A percentile compares a stretch with the other conserved stretches of the same genome.
Evolutionary conservation across 2,113 vertebrate genomes (phyloP).

Genomic region (Brachyistius frenatus): DNA sequence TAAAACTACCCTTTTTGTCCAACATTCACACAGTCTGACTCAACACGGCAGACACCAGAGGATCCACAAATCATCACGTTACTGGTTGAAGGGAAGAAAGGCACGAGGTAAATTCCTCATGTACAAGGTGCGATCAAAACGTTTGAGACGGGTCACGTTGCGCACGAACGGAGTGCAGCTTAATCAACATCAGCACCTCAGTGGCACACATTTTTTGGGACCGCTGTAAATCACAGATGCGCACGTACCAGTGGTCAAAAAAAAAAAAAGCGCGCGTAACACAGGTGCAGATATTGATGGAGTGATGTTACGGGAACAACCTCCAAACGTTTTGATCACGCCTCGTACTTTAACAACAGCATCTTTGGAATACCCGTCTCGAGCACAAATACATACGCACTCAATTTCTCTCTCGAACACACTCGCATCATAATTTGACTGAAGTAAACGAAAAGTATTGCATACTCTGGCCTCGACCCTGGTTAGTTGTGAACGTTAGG

Average conservation of each 20-base stretch:
- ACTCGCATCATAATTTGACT: neutral
- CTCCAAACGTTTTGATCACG: too few species aligned
- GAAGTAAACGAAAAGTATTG: slow-evolving; percentile 7
- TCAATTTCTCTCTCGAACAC: neutral
- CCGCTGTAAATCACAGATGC: too few species aligned
- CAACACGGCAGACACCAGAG: neutral
- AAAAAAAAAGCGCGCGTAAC: too few species aligned
- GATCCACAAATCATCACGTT: neutral
- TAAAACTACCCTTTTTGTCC: neutral
- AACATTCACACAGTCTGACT: slow-evolving; percentile 2
- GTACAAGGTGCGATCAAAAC: too few species aligned
- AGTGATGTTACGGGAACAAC: too few species aligned
- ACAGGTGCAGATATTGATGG: too few species aligned
- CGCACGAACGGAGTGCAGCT: too few species aligned
- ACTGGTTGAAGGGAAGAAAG: slow-evolving; percentile 17
- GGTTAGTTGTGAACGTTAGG: slow-evolving; percentile 3
- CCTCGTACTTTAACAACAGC: neutral
- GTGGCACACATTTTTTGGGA: too few species aligned
- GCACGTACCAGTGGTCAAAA: too few species aligned
- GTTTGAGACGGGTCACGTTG: too few species aligned
- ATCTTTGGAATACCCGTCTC: neutral
- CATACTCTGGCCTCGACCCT: neutral
- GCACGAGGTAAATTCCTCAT: neutral
- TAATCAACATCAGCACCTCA: too few species aligned
- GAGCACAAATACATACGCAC: neutral